Evolutionary conservation across 2,888 invertebrate species (phyloP), one percentile per base, ranked within the genome.

Genomic region (Drosophila diplacantha): DNA sequence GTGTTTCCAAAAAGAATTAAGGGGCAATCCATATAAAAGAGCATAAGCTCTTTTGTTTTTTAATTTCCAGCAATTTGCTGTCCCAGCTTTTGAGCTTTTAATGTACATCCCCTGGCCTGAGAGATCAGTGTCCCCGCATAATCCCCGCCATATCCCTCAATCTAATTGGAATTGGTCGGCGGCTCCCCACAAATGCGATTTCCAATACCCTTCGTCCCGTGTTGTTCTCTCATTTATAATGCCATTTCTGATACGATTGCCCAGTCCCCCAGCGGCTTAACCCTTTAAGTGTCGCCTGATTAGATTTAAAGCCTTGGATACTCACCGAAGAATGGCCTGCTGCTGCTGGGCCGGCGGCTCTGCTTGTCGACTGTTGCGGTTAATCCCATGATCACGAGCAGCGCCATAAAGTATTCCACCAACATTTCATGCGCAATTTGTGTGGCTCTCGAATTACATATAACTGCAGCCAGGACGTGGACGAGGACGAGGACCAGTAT

Each of bases 391-490:
- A 87, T 85, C 85, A 86, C 78, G 73, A 87, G 80, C 84, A 86
- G 78, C 77, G 84, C 77, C 81, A 84, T 85, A 77, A 85, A 72
- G 86, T 87, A 85, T 87, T 88, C 88, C 87, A 87, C 87, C 87
- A 87, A 88, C 88, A 88, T 88, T 86, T 87, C 88, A 87, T 87
- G 85, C 84, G 84, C 86, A 85, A 84, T 85, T 85, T 80, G 72
- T 83, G 72, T 78, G 61, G 82, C 82, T 72, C 71, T 81, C 75
- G 63, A 81, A 75, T 83, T 77, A 59, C 58, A 44, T 59, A 78
- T 80, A 83, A 83, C 84, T 78, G 78, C 73, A 79, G 76, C 75
- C 77, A 66, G 53, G 26, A 50, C 22, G 18, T 20, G 24, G 31
- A 34, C 39, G 38, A 47, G 37, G 16, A 39, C 9, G 5, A 35